Conservation (phyloP, 2,113 vertebrate genomes). For the Spea bombifrons region DNA sequence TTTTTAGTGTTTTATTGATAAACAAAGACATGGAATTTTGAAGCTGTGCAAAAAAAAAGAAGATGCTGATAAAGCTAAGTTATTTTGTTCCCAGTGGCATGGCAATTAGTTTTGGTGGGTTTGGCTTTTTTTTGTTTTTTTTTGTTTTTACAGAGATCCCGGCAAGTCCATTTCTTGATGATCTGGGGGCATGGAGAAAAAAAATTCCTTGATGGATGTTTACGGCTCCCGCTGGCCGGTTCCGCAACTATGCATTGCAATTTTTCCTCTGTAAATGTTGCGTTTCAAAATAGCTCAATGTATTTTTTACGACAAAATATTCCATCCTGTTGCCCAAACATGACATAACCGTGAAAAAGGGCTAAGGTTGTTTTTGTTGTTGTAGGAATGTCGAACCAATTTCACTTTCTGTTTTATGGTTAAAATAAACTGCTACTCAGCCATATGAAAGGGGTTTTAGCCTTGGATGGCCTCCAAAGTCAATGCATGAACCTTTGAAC, state of each 20-base stretch:
- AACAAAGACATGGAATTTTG: not conserved
- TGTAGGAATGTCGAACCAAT: constrained; percentile 35
- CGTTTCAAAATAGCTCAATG: constrained; percentile 30
- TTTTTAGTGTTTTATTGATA: not conserved
- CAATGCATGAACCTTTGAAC: constrained; percentile 33
- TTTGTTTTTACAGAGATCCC: too few relatives aligned
- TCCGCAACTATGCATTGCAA: too few relatives aligned
- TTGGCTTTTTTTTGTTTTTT: too few relatives aligned
- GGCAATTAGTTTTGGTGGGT: too few relatives aligned
- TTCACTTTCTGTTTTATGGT: constrained; percentile 42
- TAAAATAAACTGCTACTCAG: constrained; percentile 39
- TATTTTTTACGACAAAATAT: constrained; percentile 23
- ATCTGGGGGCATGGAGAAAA: too few relatives aligned
- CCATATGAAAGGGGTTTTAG: constrained; percentile 40
- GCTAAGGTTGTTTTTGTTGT: constrained; percentile 37
- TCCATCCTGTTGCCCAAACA: constrained; percentile 17
- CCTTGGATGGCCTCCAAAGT: constrained; percentile 27
- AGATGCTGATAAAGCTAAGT: too few relatives aligned
- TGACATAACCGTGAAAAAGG: constrained; percentile 20
- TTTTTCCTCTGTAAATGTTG: constrained; percentile 14
- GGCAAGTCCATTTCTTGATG: too few relatives aligned
- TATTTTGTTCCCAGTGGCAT: too few relatives aligned
- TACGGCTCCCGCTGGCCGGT: too few relatives aligned
- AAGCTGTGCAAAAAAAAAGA: not conserved
- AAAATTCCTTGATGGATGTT: too few relatives aligned